These are phyloP conservation scores for Pangasianodon hypophthalmus DNA, from an alignment of 2,113 vertebrate species.

Conservation along the genomic window DNA sequence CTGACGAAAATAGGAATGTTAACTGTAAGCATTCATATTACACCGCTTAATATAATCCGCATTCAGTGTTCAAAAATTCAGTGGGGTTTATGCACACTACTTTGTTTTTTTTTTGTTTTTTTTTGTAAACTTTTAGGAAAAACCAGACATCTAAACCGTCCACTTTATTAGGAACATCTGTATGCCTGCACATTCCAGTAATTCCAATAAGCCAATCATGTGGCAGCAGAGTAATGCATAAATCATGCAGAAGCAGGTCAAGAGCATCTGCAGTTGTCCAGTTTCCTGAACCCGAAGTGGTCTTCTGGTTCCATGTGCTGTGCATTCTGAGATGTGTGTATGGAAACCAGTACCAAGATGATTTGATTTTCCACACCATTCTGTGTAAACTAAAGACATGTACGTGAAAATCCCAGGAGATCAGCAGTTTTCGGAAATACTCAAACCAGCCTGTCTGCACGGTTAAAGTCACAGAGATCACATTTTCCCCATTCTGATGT, in stretches of 20 bases:
- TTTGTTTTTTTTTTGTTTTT: background rate
- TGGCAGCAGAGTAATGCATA: background rate
- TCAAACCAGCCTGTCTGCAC: background rate
- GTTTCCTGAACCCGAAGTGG: background rate
- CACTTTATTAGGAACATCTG: background rate
- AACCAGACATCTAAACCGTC: background rate
- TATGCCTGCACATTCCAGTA: background rate
- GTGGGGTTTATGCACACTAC: too few species aligned
- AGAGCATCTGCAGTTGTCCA: background rate
- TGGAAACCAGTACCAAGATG: background rate
- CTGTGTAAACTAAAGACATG: background rate
- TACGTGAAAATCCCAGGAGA: background rate
- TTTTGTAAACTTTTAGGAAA: background rate
- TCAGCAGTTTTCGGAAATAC: background rate
- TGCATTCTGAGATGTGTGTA: background rate
- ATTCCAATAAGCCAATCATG: background rate
- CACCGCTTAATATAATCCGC: background rate
- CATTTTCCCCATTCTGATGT: background rate
- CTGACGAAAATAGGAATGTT: background rate
- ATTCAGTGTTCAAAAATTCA: background rate
- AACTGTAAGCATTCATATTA: background rate
- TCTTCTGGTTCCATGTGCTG: background rate
- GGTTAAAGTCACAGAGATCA: background rate
- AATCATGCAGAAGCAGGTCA: background rate
- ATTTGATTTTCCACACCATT: background rate